These are phyloP conservation scores for Drosophila parvula DNA, from an alignment of 1,140 invertebrate genomes.

Conservation along the genomic window DNA sequence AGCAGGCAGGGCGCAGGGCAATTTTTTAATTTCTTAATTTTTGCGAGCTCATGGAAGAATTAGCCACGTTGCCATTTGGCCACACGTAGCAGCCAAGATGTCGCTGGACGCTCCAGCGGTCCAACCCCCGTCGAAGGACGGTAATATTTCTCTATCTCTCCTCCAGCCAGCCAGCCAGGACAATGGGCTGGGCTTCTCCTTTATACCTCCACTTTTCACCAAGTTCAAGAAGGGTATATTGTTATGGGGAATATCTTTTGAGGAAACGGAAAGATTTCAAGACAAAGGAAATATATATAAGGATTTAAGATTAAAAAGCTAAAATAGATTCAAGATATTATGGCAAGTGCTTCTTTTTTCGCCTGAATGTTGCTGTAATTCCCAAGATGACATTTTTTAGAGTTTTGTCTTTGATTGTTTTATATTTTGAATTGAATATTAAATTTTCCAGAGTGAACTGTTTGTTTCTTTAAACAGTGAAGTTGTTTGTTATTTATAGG, in stretches of 20 bases:
- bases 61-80: constrained; percentile 60
- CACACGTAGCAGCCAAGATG: constrained; percentile 65
- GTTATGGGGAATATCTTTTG: not conserved
- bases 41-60: constrained; percentile 77
- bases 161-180: constrained; percentile 1
- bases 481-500: not conserved
- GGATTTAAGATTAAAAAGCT: not conserved
- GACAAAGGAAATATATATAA: not conserved
- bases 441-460: too few species aligned
- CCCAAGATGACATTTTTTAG: not conserved
- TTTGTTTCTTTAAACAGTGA: not conserved
- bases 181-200: constrained; percentile 1
- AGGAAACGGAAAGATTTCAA: not conserved
- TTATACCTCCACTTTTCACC: not conserved
- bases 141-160: constrained; percentile 71
- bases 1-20: constrained; percentile 66
- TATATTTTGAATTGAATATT: not conserved
- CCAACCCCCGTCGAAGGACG: constrained; percentile 33
- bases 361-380: not conserved
- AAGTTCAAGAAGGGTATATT: not conserved
- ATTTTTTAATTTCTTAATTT: constrained; percentile 84
- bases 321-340: not conserved
- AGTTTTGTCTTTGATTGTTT: not conserved
- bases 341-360: not conserved
- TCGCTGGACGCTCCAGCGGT: constrained; percentile 37